Conservation (phyloP, 2,797 vertebrate genomes). For the Pitangus sulphuratus region DNA sequence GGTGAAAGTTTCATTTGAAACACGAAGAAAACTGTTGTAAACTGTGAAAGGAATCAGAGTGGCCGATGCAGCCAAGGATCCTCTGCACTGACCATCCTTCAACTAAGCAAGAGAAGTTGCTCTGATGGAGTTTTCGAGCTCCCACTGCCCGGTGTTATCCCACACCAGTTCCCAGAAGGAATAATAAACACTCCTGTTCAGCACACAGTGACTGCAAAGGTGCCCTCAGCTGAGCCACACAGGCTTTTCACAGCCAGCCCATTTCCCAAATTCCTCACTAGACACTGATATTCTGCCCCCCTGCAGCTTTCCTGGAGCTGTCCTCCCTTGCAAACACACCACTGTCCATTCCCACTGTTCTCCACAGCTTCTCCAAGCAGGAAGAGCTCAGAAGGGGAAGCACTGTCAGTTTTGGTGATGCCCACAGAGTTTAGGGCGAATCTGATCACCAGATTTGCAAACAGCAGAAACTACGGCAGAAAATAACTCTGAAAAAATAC, state of each 20-base stretch:
- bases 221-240: neutral
- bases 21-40: neutral
- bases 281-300: neutral
- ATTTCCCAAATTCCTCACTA: neutral
- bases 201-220: neutral
- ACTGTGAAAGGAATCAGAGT: neutral
- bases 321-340: neutral
- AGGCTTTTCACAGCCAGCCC: neutral
- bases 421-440: neutral
- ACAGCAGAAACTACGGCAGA: neutral
- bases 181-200: neutral
- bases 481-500: neutral
- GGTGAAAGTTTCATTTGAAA: neutral
- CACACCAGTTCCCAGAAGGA: neutral
- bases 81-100: neutral
- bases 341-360: neutral
- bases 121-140: neutral
- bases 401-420: neutral
- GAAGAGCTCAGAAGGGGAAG: neutral
- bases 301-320: neutral
- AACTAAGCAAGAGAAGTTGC: neutral
- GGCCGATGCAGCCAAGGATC: neutral
- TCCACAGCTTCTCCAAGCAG: neutral
- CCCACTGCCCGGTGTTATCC: neutral
- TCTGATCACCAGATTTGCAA: neutral